These are phyloP conservation scores for Astreopora myriophthalma DNA, from an alignment of 64 coral and sea anemone genomes.

Conservation along the genomic window DNA sequence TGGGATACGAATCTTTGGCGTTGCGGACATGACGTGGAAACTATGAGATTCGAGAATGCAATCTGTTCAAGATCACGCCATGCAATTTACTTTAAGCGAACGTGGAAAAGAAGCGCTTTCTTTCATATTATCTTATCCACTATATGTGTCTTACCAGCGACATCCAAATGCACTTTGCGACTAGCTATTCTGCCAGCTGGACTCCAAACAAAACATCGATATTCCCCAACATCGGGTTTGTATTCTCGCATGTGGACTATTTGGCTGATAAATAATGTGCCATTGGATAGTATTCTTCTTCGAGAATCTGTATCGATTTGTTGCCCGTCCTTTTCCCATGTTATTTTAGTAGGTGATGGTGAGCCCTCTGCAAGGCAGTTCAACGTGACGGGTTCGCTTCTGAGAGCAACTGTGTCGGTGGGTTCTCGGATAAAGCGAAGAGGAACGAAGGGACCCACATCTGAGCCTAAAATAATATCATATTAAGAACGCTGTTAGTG, in stretches of 20 bases:
- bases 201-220: slow-evolving; percentile 65
- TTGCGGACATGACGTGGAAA: not conserved
- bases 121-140: too few relatives aligned
- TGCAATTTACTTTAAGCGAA: not conserved
- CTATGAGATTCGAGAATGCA: not conserved
- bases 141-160: slow-evolving; percentile 71
- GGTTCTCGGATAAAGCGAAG: slow-evolving; percentile 47
- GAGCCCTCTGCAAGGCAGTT: slow-evolving; percentile 36
- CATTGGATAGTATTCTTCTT: not conserved
- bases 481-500: not conserved
- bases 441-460: not conserved
- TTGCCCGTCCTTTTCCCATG: slow-evolving; percentile 56
- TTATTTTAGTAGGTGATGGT: not conserved
- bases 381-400: slow-evolving; percentile 18
- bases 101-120: not conserved
- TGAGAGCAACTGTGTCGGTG: slow-evolving; percentile 6
- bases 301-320: not conserved
- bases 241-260: not conserved
- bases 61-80: not conserved
- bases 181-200: slow-evolving; percentile 36
- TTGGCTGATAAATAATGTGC: not conserved
- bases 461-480: not conserved
- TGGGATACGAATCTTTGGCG: slow-evolving; percentile 6
- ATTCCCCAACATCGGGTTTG: slow-evolving; percentile 52
- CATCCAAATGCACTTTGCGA: slow-evolving; percentile 48